Conservation (phyloP, 1,140 invertebrate genomes). For the Carposina sasakii region DNA sequence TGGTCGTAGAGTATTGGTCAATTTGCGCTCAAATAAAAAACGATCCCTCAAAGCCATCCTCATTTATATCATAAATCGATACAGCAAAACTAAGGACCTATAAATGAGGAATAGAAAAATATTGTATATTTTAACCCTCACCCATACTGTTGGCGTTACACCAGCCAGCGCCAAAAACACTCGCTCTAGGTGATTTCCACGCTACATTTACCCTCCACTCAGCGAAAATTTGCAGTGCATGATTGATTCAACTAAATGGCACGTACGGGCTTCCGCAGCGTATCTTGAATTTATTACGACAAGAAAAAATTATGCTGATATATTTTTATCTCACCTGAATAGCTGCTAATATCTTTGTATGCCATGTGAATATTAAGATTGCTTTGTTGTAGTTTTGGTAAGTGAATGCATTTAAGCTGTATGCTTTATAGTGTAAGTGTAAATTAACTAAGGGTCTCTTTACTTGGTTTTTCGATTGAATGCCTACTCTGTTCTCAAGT, state of each 20-base stretch:
- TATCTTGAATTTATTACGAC: background rate
- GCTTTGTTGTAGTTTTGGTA: too few relatives aligned
- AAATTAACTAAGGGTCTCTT: too few relatives aligned
- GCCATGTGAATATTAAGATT: too few relatives aligned
- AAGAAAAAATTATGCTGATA: too few relatives aligned
- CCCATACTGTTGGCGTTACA: background rate
- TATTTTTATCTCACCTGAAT: too few relatives aligned
- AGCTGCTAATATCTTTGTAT: too few relatives aligned
- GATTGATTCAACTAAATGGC: constrained; percentile 28
- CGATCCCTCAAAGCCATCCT: background rate
- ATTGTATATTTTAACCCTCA: background rate
- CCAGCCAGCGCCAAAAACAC: background rate
- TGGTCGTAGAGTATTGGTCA: background rate
- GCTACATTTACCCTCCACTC: constrained; percentile 21
- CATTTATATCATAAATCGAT: background rate
- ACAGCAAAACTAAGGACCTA: background rate
- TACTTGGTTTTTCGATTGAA: too few relatives aligned
- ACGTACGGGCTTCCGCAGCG: constrained; percentile 6
- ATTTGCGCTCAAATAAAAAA: background rate
- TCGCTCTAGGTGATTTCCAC: constrained; percentile 16
- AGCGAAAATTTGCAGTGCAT: constrained; percentile 14
- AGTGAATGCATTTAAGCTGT: too few relatives aligned
- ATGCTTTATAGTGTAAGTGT: too few relatives aligned
- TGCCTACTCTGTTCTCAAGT: too few relatives aligned
- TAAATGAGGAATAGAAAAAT: background rate